These are phyloP conservation scores for Takifugu ocellatus DNA, from an alignment of 2,797 vertebrate genomes.

Conservation along the genomic window DNA sequence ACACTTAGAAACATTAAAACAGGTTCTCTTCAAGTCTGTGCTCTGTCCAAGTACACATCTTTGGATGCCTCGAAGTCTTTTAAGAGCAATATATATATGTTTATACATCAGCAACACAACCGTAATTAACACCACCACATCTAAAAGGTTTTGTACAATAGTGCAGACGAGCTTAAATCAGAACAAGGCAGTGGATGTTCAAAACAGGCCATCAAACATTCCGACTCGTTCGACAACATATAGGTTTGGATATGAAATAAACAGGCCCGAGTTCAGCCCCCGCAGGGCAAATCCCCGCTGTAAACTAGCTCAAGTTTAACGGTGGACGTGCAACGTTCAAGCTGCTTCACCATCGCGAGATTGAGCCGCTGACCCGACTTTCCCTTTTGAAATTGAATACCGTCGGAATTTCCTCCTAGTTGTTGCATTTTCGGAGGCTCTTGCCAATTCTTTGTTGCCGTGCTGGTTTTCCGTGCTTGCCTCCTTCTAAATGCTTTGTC, in stretches of 20 bases:
- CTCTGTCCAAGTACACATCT: conserved; percentile 76
- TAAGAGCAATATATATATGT: conserved; percentile 51
- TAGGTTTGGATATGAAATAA: conserved; percentile 33
- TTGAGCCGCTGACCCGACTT: too few species aligned
- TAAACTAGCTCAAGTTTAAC: not conserved
- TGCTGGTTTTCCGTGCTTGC: conserved; percentile 25
- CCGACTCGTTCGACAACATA: conserved; percentile 38
- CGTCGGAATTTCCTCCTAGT: too few species aligned
- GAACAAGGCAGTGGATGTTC: conserved; percentile 63
- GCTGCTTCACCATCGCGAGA: too few species aligned
- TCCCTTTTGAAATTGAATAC: too few species aligned
- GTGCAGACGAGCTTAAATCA: conserved; percentile 71
- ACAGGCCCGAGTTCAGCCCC: conserved; percentile 9
- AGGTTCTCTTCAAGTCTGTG: conserved; percentile 73
- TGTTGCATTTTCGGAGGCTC: too few species aligned
- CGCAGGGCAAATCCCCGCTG: conserved; percentile 22
- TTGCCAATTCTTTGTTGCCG: too few species aligned
- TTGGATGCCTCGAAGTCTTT: conserved; percentile 72
- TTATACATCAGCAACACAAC: conserved; percentile 57
- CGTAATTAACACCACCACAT: conserved; percentile 62
- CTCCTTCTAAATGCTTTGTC: conserved; percentile 50
- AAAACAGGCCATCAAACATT: conserved; percentile 42
- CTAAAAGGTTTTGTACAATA: conserved; percentile 75
- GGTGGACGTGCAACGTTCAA: not conserved
- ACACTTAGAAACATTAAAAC: conserved; percentile 62